These are phyloP conservation scores for Todiramphus saurophagus DNA, from an alignment of 2,113 vertebrate species.

Conservation along the genomic window DNA sequence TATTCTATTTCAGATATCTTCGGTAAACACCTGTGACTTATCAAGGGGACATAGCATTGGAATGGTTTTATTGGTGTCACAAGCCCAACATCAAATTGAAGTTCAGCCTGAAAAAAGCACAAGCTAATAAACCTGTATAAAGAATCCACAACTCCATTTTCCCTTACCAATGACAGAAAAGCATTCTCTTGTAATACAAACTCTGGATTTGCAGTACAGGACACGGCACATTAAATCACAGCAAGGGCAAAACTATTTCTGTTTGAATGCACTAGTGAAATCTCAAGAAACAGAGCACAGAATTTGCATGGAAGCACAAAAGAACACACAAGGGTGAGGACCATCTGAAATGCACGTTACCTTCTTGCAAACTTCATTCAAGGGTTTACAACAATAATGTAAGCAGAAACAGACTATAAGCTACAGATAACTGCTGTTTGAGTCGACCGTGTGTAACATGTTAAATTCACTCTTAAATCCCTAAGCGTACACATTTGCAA, in stretches of 20 bases:
- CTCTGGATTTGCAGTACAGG: background rate
- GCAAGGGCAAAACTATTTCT: background rate
- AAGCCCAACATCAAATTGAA: too few relatives aligned
- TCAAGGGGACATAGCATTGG: too few relatives aligned
- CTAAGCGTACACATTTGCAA: background rate
- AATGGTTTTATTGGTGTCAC: too few relatives aligned
- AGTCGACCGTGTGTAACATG: background rate
- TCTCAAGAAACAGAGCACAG: background rate
- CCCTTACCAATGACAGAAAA: background rate
- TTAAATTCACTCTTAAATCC: background rate
- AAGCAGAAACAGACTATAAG: background rate
- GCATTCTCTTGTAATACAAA: background rate
- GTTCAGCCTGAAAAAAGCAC: background rate
- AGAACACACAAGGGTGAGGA: background rate
- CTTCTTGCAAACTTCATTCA: background rate
- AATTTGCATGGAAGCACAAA: background rate
- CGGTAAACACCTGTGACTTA: too few relatives aligned
- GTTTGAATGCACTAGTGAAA: background rate
- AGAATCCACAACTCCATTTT: background rate
- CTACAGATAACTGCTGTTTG: background rate
- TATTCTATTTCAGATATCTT: too few relatives aligned
- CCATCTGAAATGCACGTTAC: rapidly evolving
- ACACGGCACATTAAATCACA: background rate
- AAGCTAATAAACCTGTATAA: background rate
- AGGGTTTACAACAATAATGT: background rate